Percentiles rank a stretch among this genome's conserved stretches.
phyloP scores from a whole-genome alignment of 2,113 vertebrate genomes.

The Lucifuga dentata region DNA sequence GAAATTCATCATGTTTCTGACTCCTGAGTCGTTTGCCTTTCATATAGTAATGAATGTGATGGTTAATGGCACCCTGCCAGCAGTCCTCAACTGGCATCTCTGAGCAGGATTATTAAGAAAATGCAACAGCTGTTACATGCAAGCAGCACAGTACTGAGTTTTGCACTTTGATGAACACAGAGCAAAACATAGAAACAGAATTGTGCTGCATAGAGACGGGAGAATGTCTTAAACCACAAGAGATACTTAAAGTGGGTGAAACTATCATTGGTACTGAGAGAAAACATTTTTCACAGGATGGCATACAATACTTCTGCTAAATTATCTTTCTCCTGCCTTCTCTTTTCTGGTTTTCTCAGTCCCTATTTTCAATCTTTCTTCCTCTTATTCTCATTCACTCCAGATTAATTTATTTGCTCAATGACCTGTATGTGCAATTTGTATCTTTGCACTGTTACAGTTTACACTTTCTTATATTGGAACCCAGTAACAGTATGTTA shows the following conservation, averaged over 20 bases:
- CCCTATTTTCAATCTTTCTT: too few species aligned
- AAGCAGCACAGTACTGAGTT: constrained; percentile 34
- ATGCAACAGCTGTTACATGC: constrained; percentile 28
- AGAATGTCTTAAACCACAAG: constrained; percentile 15
- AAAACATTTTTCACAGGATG: too few species aligned
- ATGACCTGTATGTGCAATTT: too few species aligned
- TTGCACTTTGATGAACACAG: constrained; percentile 30
- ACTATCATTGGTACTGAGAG: too few species aligned
- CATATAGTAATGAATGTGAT: constrained; percentile 41
- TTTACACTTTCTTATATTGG: constrained; percentile 28
- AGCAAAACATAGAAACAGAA: constrained; percentile 10
- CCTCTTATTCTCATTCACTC: constrained; percentile 7
- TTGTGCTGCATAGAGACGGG: neutral
- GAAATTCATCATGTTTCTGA: constrained; percentile 35
- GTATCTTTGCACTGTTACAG: neutral
- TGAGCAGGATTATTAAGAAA: constrained; percentile 14
- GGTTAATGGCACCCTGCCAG: constrained; percentile 20
- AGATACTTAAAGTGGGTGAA: constrained; percentile 47
- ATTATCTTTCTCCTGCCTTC: too few species aligned
- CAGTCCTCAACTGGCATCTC: constrained; percentile 6
- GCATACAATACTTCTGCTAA: too few species aligned
- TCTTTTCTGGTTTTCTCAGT: too few species aligned
- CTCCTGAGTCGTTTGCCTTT: constrained; percentile 30
- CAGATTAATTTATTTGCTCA: too few species aligned
- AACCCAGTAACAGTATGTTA: constrained; percentile 20